Base-by-base conservation (phyloP, 1,140 invertebrate genomes). In the Cepaea nemoralis region DNA sequence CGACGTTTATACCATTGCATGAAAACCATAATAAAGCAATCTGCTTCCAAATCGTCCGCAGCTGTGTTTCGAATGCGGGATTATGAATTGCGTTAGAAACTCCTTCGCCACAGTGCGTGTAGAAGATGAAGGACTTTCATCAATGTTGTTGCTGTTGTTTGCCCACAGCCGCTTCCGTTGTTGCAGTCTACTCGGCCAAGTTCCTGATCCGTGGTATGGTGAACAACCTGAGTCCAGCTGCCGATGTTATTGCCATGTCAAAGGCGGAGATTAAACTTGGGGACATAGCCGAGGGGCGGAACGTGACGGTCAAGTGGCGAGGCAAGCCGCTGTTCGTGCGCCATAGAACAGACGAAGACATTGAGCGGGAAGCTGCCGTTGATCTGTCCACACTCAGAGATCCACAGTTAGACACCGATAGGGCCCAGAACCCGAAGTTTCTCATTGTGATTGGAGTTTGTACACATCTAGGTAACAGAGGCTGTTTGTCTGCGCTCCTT, bases 321-420 rank as follows among this genome's bases (percentile, higher is more conserved):
- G 98, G 98, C 88, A 99, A 99, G 91, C 98, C 98, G 0, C 91
- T 99, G 55, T 99, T 99, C 92, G 94, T 99, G 83, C 94, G 96
- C 86, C 98, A 99, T 92, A 95, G 95, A 94, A 95, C 95, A 22
- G 88, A 93, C 10, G 91, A 93, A 5, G 97, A 99, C 91, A 97
- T 99, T 84, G 91, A 93, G 8, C 93, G 91, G 0, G 97, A 98
- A 91, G 89, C 93, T 77, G 86, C 91, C 37, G 96, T 98, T 0
- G 92, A 96, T 85, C 85, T 98, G 2, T 87, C 93, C 2, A 88
- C 92, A 31, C 93, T 99, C 19, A 94, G 98, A 55, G 96, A 99
- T 93, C 97, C 97, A 10, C 92, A 99, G 90, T 87, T 93, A 69
- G 98, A 99, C 90, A 91, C 93, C 70, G 95, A 95, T 70, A 94